phyloP scores from a whole-genome alignment of 2,888 invertebrate species.

The Psylliodes chrysocephalus region DNA sequence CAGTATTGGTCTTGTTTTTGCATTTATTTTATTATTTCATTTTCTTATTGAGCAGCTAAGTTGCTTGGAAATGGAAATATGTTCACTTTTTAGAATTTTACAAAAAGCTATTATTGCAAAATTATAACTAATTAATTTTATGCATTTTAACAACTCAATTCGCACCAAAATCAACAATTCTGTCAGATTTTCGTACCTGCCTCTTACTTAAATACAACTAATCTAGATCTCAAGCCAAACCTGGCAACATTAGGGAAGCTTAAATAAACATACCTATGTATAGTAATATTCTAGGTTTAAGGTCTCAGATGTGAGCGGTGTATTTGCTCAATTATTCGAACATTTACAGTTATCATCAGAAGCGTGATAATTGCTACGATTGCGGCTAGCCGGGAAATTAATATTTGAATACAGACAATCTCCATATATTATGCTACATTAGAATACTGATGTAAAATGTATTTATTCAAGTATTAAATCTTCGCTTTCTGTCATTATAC shows the following conservation, averaged over 20 bases:
- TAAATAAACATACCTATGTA: constrained; percentile 27
- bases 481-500: too few relatives aligned
- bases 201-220: not conserved
- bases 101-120: too few relatives aligned
- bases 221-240: not conserved
- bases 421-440: too few relatives aligned
- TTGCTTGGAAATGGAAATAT: too few relatives aligned
- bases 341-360: constrained; percentile 10
- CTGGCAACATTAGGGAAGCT: constrained; percentile 11
- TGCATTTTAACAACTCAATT: too few relatives aligned
- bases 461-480: too few relatives aligned
- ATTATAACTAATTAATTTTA: too few relatives aligned
- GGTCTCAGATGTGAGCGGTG: constrained; percentile 30
- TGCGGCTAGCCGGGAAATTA: constrained; percentile 9
- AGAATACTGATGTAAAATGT: too few relatives aligned
- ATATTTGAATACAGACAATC: constrained; percentile 4
- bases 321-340: constrained; percentile 31
- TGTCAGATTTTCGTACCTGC: not conserved
- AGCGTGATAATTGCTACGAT: constrained; percentile 12
- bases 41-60: too few relatives aligned
- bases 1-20: too few relatives aligned
- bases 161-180: not conserved
- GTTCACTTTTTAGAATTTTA: too few relatives aligned
- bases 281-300: constrained; percentile 12
- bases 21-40: too few relatives aligned